Conservation (phyloP, 2,113 vertebrate genomes). For the Gambusia affinis region DNA sequence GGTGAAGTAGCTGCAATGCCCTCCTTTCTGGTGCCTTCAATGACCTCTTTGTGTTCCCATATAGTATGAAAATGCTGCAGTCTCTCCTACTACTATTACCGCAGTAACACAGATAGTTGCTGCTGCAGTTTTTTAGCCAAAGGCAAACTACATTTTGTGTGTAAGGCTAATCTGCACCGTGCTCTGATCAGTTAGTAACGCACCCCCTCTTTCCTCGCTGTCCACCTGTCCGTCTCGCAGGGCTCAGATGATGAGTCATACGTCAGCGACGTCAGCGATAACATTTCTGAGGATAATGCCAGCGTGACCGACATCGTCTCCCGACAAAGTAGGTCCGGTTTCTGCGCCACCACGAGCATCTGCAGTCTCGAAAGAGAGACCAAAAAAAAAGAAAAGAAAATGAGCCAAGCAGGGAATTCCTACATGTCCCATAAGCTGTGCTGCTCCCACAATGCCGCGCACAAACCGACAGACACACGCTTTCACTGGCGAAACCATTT, state of each 20-base stretch:
- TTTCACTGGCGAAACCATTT: constrained; percentile 31
- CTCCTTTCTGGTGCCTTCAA: constrained; percentile 23
- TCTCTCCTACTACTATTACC: constrained; percentile 57
- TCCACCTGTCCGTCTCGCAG: constrained; percentile 76
- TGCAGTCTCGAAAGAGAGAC: background rate
- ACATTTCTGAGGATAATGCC: constrained; percentile 99
- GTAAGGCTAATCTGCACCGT: constrained; percentile 5
- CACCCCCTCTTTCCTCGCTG: constrained; percentile 45
- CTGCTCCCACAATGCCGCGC: constrained; percentile 5
- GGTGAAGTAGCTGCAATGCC: constrained; percentile 7
- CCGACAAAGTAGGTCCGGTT: constrained; percentile 89
- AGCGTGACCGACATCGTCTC: constrained; percentile 96
- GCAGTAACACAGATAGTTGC: constrained; percentile 60
- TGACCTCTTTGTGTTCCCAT: constrained; percentile 54
- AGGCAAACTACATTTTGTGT: constrained; percentile 54
- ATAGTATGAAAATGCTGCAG: constrained; percentile 67
- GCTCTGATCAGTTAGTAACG: constrained; percentile 32
- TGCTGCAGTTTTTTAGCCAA: constrained; percentile 71
- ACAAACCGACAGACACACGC: constrained; percentile 11
- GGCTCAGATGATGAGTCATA: constrained; percentile 99
- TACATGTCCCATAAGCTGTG: constrained; percentile 1
- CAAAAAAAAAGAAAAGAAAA: constrained; percentile 6
- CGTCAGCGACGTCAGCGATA: constrained; percentile 99
- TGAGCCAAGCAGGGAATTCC: constrained; percentile 32
- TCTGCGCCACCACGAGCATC: background rate